A percentile compares a stretch with the other conserved stretches of the same genome.
Conservation (phyloP, 2,113 vertebrate genomes). For the Cyphomyrus discorhynchus region DNA sequence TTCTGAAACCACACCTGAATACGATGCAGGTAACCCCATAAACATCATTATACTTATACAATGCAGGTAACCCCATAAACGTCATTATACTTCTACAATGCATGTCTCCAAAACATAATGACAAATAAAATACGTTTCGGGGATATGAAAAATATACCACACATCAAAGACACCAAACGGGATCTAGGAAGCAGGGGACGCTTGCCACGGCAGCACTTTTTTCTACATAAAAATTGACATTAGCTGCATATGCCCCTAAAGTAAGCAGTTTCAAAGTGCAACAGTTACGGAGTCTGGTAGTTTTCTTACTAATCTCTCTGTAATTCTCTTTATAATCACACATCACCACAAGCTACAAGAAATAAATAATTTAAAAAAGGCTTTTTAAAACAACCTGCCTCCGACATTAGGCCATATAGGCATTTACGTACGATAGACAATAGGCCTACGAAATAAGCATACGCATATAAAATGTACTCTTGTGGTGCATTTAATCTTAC, state of each 20-base stretch:
- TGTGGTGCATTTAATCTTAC: background rate
- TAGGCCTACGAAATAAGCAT: background rate
- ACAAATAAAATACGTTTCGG: background rate
- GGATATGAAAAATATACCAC: background rate
- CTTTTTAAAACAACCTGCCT: background rate
- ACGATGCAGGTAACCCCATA: conserved; percentile 1
- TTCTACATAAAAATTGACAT: background rate
- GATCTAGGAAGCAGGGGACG: background rate
- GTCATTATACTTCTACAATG: background rate
- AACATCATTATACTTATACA: background rate
- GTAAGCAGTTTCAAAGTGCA: background rate
- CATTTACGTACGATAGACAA: background rate
- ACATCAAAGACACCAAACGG: background rate
- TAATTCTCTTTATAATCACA: background rate
- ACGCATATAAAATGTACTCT: background rate
- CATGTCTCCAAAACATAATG: background rate
- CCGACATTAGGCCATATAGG: background rate
- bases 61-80: background rate
- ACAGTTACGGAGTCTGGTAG: background rate
- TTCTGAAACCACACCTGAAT: conserved; percentile 97
- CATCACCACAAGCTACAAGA: background rate
- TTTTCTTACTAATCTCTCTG: background rate
- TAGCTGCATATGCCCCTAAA: background rate
- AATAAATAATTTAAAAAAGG: background rate
- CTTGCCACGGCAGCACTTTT: background rate